These are phyloP conservation scores for Chloroceryle amazona DNA, from an alignment of 2,797 vertebrate species.

Conservation along the genomic window DNA sequence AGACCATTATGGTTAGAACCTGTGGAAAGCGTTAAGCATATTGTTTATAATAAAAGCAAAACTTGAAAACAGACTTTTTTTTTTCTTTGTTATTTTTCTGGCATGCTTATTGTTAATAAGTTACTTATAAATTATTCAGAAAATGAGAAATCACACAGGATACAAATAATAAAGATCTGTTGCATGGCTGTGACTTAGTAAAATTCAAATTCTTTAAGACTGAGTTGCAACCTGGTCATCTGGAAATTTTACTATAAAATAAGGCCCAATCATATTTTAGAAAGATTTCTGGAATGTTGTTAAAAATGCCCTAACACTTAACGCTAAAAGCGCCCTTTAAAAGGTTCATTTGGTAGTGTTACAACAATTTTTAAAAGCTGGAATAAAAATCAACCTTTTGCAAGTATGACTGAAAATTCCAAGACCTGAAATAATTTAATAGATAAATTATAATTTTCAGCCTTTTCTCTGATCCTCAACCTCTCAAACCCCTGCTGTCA, in stretches of 20 bases:
- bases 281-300: neutral
- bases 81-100: neutral
- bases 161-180: neutral
- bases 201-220: neutral
- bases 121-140: neutral
- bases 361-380: neutral
- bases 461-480: neutral
- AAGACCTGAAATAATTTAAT: neutral
- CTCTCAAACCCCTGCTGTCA: no score
- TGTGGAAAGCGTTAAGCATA: neutral
- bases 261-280: neutral
- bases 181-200: neutral
- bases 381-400: neutral
- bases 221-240: neutral
- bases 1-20: neutral
- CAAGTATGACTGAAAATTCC: neutral
- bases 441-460: neutral
- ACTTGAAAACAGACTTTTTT: neutral
- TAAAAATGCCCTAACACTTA: neutral
- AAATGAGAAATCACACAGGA: neutral
- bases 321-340: neutral
- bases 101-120: neutral
- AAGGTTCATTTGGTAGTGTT: neutral
- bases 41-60: neutral
- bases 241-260: neutral